Conservation (phyloP, 2,113 vertebrate genomes). For the Barbus barbus region DNA sequence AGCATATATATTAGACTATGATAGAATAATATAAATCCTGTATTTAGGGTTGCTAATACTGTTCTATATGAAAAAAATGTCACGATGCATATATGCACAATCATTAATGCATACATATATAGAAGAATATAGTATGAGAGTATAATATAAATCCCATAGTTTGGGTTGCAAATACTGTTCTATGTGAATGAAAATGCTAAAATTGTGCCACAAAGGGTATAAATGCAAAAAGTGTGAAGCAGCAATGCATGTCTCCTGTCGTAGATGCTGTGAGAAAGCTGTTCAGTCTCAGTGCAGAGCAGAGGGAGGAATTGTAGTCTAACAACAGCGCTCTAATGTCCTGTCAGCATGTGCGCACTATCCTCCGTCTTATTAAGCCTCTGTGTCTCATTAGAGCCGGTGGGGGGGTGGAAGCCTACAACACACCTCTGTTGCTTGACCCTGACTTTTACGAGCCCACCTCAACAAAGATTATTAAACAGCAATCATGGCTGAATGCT, state of each 20-base stretch:
- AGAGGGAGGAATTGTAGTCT: neutral
- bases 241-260: neutral
- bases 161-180: neutral
- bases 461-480: slow-evolving; percentile 36
- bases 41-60: no score
- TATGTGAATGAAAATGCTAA: neutral
- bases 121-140: neutral
- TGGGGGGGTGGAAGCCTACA: slow-evolving; percentile 13
- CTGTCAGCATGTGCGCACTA: slow-evolving; percentile 22
- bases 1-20: neutral
- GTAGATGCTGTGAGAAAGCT: neutral
- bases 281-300: neutral
- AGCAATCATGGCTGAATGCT: slow-evolving; percentile 24
- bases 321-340: slow-evolving; percentile 2
- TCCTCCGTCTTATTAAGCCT: slow-evolving; percentile 35
- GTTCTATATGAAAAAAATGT: neutral
- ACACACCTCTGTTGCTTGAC: slow-evolving; percentile 32
- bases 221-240: neutral
- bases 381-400: slow-evolving; percentile 40
- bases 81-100: no score
- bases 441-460: slow-evolving; percentile 45
- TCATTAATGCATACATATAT: neutral
- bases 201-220: neutral
- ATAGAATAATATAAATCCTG: no score
- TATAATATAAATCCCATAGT: neutral